Conservation (phyloP, 2,888 invertebrate species). For the Siphonodentalium dalli region DNA sequence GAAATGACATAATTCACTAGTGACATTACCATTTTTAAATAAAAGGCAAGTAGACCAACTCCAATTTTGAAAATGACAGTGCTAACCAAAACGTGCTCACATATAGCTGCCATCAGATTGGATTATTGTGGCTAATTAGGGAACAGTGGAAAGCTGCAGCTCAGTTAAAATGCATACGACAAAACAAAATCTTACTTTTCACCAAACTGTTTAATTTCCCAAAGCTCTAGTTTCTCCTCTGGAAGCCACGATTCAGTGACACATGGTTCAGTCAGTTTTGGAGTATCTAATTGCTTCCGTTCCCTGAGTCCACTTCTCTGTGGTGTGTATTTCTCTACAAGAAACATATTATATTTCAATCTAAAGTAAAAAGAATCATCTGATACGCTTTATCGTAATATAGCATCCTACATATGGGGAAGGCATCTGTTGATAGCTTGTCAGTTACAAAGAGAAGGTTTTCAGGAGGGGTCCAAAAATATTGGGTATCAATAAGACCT, state of each 20-base stretch:
- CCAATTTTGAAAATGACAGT: too few species aligned
- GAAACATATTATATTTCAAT: constrained; percentile 6
- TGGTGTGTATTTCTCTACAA: constrained; percentile 81
- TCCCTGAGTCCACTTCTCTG: constrained; percentile 90
- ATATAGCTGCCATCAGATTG: not conserved
- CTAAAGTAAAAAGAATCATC: not conserved
- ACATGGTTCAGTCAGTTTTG: constrained; percentile 92
- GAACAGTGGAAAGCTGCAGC: too few species aligned
- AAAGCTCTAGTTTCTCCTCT: constrained; percentile 91
- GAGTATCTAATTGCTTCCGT: constrained; percentile 86
- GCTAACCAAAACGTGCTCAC: not conserved
- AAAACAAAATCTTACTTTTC: constrained; percentile 51
- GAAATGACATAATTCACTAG: too few species aligned
- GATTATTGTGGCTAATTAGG: too few species aligned
- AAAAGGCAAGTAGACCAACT: too few species aligned
- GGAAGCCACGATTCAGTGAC: constrained; percentile 96
- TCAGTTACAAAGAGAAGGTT: too few species aligned
- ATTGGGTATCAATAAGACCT: too few species aligned
- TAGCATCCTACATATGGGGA: not conserved
- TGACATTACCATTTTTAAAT: too few species aligned
- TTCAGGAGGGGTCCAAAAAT: too few species aligned
- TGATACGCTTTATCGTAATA: not conserved
- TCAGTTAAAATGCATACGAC: not conserved
- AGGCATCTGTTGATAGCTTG: too few species aligned
- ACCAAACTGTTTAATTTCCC: constrained; percentile 80